Conservation (phyloP, 2,888 invertebrate species). For the Heliconius erato region DNA sequence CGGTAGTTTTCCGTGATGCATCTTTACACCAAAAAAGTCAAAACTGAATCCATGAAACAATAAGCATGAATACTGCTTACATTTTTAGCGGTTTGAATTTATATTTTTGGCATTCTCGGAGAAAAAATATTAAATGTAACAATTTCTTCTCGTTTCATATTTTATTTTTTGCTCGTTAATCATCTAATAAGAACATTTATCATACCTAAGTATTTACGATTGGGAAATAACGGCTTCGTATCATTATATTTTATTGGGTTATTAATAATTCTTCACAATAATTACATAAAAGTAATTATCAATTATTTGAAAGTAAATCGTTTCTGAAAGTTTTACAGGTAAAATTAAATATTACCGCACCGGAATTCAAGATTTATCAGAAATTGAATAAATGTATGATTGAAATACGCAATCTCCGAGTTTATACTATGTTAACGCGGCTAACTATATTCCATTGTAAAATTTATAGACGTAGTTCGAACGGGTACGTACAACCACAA, state of each 20-base stretch:
- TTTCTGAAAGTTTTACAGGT: not conserved
- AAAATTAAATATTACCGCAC: not conserved
- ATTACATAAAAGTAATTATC: not conserved
- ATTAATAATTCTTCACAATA: not conserved
- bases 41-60: no score
- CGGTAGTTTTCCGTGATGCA: no score
- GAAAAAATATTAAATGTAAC: no score
- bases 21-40: no score
- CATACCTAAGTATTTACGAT: not conserved
- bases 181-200: no score
- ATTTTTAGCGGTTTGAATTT: no score
- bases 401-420: conserved; percentile 76
- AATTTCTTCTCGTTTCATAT: no score
- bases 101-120: no score
- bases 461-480: conserved; percentile 77
- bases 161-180: no score
- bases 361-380: not conserved
- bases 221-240: not conserved
- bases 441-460: conserved; percentile 75
- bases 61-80: no score
- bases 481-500: conserved; percentile 73
- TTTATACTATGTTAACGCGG: conserved; percentile 63
- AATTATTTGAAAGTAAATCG: not conserved
- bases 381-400: conserved; percentile 60
- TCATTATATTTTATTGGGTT: not conserved